phyloP scores from a whole-genome alignment of 2,113 vertebrate species.

The Epinephelus moara region DNA sequence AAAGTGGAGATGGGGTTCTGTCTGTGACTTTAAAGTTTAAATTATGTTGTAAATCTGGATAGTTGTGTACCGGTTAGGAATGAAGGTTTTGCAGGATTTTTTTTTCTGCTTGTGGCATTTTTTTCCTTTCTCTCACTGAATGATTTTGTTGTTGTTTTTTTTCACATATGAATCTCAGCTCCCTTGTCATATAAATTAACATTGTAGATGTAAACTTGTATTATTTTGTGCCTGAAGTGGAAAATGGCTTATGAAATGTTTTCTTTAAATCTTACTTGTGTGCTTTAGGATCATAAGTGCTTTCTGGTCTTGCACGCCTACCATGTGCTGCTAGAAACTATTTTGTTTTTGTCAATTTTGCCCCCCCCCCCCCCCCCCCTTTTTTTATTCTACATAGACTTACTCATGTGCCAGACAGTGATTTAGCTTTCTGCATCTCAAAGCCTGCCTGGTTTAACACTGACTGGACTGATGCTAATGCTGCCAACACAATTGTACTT shows the following conservation, averaged over 20 bases:
- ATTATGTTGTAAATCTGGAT: slow-evolving; percentile 24
- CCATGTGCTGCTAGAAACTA: slow-evolving; percentile 81
- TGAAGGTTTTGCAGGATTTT: slow-evolving; percentile 35
- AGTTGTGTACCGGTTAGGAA: slow-evolving; percentile 27
- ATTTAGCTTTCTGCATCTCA: slow-evolving; percentile 58
- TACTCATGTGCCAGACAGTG: slow-evolving; percentile 67
- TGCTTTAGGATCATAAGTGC: slow-evolving; percentile 82
- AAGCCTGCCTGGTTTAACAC: slow-evolving; percentile 67
- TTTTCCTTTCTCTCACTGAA: slow-evolving; percentile 10
- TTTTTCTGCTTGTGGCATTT: slow-evolving; percentile 23
- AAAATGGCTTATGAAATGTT: slow-evolving; percentile 72
- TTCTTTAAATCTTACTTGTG: slow-evolving; percentile 65
- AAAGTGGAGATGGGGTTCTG: slow-evolving; percentile 19
- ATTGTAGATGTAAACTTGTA: slow-evolving; percentile 63
- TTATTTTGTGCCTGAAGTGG: slow-evolving; percentile 80
- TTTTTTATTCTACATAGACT: slow-evolving; percentile 30
- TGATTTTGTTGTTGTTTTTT: background rate
- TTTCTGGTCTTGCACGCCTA: slow-evolving; percentile 82
- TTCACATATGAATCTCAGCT: slow-evolving; percentile 32
- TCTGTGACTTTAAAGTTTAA: background rate
- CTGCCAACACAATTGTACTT: slow-evolving; percentile 78
- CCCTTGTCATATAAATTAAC: slow-evolving; percentile 48
- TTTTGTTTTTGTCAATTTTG: slow-evolving; percentile 7
- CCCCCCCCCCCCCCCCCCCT: background rate
- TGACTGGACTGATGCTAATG: slow-evolving; percentile 75